A percentile compares a stretch with the other conserved stretches of the same genome.
These are phyloP conservation scores for Trachurus trachurus DNA, from an alignment of 2,797 vertebrate species.

Conservation along the genomic window DNA sequence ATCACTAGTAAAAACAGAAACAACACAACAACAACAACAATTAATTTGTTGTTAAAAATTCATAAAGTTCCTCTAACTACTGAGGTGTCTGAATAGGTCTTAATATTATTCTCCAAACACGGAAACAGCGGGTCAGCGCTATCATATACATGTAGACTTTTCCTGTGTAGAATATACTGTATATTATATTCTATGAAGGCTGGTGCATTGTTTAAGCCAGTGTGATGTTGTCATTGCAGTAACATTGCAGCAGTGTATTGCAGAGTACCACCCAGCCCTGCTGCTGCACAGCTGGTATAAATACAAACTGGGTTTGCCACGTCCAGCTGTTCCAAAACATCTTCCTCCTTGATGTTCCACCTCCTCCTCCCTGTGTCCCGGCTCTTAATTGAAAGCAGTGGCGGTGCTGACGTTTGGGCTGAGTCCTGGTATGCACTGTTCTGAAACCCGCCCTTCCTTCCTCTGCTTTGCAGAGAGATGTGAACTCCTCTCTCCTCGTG, in stretches of 20 bases:
- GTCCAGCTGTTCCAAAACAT: slow-evolving; percentile 76
- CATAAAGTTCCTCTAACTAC: no score
- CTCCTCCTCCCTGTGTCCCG: slow-evolving; percentile 50
- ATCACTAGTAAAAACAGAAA: not conserved
- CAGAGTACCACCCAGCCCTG: slow-evolving; percentile 32
- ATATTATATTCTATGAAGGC: no score
- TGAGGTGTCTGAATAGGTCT: no score
- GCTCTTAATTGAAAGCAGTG: slow-evolving; percentile 75
- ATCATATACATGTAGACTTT: no score
- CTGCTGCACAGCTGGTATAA: slow-evolving; percentile 56
- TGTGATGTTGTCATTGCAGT: slow-evolving; percentile 6
- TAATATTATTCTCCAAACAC: no score
- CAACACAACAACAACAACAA: no score
- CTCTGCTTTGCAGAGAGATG: slow-evolving; percentile 54
- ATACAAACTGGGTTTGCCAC: slow-evolving; percentile 47
- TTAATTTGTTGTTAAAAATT: no score
- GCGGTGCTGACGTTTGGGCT: slow-evolving; percentile 62
- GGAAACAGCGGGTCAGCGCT: no score
- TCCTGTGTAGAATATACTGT: no score
- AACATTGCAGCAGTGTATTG: not conserved
- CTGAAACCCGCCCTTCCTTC: slow-evolving; percentile 60
- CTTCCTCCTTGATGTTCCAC: slow-evolving; percentile 59
- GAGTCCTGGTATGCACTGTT: slow-evolving; percentile 49
- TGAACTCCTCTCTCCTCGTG: slow-evolving; percentile 40
- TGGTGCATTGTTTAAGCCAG: no score